Percentiles rank a stretch among this genome's conserved stretches.
Conservation (phyloP, 2,797 vertebrate genomes). For the Pipistrellus nathusii region DNA sequence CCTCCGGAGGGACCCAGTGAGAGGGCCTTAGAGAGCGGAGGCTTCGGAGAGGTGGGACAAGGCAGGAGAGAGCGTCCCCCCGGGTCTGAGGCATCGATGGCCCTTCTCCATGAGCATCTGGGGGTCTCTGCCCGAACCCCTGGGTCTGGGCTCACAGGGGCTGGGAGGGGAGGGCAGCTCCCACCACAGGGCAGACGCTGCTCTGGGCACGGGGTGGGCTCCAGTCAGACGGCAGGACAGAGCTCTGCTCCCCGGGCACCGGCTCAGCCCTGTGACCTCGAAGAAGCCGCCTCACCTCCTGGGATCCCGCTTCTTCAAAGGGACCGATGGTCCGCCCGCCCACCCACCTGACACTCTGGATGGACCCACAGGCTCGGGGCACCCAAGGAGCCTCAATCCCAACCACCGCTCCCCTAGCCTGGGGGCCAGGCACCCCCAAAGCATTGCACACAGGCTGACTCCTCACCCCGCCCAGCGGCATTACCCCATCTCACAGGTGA, state of each 20-base stretch:
- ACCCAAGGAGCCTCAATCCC: fast-evolving
- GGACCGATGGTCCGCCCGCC: fast-evolving
- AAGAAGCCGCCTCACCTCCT: not conserved
- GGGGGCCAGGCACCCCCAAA: not conserved
- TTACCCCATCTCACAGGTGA: not conserved
- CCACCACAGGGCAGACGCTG: fast-evolving
- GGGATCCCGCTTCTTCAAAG: not conserved
- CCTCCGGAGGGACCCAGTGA: not conserved
- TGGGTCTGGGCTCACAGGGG: not conserved
- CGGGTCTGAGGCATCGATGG: fast-evolving
- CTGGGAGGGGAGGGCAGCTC: not conserved
- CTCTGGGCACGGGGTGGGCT: not conserved
- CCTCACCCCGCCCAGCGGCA: not conserved
- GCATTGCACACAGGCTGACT: not conserved
- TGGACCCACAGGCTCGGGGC: fast-evolving
- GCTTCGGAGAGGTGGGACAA: not conserved
- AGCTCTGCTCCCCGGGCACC: not conserved
- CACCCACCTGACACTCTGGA: not conserved
- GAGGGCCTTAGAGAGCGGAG: not conserved
- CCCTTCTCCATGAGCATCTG: not conserved
- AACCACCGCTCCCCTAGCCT: fast-evolving
- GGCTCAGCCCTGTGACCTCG: not conserved
- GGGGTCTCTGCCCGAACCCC: not conserved
- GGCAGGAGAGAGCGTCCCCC: not conserved
- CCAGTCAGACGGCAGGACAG: fast-evolving